A percentile compares a stretch with the other conserved stretches of the same genome.
Conservation (phyloP, 2,797 vertebrate species). For the Gadopsis marmoratus region DNA sequence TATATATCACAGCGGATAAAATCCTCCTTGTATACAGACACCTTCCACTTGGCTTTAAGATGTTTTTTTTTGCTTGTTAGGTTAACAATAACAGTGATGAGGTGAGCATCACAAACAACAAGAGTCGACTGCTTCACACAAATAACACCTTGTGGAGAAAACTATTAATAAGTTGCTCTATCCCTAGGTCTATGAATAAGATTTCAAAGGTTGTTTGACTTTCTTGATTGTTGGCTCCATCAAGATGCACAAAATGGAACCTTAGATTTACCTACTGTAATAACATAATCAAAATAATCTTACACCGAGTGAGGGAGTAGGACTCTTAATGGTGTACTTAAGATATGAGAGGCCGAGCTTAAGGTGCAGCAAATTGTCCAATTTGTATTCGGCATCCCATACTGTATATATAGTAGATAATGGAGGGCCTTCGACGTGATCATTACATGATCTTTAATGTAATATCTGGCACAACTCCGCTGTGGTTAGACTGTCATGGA, state of each 20-base stretch:
- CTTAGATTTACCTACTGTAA: not conserved
- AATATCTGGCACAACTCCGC: not conserved
- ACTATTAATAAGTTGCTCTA: not conserved
- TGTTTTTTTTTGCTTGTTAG: slow-evolving; percentile 20
- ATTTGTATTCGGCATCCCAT: not conserved
- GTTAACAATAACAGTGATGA: slow-evolving; percentile 13
- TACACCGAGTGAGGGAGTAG: not conserved
- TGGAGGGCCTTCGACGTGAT: not conserved
- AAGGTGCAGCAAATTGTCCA: too few relatives aligned
- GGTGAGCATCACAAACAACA: not conserved
- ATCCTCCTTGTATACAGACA: not conserved
- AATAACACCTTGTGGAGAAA: slow-evolving; percentile 9
- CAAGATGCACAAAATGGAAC: not conserved
- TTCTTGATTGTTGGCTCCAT: slow-evolving; percentile 6
- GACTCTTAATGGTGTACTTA: not conserved
- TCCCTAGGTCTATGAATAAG: not conserved
- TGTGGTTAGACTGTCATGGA: not conserved
- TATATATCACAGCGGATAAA: slow-evolving; percentile 22
- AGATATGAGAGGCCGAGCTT: not conserved
- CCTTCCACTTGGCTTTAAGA: slow-evolving; percentile 15
- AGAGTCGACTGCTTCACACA: not conserved
- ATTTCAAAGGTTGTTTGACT: slow-evolving; percentile 2
- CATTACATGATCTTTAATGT: not conserved
- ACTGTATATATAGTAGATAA: not conserved
- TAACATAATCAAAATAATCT: not conserved